phyloP scores from a whole-genome alignment of 2,888 invertebrate species.

The Nemapogon koenigi region DNA sequence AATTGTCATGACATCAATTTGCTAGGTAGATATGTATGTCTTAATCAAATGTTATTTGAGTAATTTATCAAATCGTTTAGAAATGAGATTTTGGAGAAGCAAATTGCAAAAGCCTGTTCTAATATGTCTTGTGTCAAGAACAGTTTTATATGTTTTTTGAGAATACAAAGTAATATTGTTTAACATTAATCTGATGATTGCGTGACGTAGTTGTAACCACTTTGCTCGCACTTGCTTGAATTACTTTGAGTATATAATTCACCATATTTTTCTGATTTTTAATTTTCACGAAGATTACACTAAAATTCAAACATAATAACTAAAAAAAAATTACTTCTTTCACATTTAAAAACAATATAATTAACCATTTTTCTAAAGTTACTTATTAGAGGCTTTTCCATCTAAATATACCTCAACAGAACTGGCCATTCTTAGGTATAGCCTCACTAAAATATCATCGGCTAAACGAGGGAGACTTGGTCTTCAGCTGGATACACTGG shows the following conservation, averaged over 20 bases:
- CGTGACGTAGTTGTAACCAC: background rate
- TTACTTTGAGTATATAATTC: background rate
- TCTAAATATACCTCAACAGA: too few species aligned
- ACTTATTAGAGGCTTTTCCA: background rate
- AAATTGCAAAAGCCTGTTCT: slow-evolving; percentile 38
- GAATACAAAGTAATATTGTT: background rate
- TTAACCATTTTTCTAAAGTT: background rate
- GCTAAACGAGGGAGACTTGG: too few species aligned
- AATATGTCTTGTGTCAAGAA: slow-evolving; percentile 30
- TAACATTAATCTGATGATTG: background rate
- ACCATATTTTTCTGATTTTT: background rate
- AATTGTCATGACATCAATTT: too few species aligned
- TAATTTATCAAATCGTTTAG: slow-evolving; percentile 16
- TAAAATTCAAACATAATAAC: background rate
- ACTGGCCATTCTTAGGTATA: too few species aligned
- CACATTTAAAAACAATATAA: background rate
- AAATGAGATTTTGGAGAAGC: slow-evolving; percentile 13
- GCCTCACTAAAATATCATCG: too few species aligned
- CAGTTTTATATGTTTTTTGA: slow-evolving; percentile 21
- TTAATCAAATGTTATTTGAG: slow-evolving; percentile 4
- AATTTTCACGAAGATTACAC: background rate
- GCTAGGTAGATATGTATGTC: slow-evolving; percentile 4
- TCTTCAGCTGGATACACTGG: too few species aligned
- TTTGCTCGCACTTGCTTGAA: background rate
- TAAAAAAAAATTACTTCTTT: background rate